A percentile compares a stretch with the other conserved stretches of the same genome.
Evolutionary conservation across 2,113 vertebrate species (phyloP).

Genomic region (Cyprinodon brontotheroides): DNA sequence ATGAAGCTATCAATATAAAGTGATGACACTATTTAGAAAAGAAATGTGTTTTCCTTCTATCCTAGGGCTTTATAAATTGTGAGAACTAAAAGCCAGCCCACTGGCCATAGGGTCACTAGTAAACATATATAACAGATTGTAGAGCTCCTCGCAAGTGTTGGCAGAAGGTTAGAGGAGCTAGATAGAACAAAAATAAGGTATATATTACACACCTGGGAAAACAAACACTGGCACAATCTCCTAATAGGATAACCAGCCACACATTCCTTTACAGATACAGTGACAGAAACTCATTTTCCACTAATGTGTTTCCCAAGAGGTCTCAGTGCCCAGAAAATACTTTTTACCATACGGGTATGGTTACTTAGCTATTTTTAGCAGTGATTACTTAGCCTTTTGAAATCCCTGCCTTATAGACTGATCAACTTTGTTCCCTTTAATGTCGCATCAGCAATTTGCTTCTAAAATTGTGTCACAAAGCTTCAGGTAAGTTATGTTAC

Average conservation of each 20-base stretch:
- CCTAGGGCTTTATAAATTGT: slow-evolving; percentile 70
- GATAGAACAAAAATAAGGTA: slow-evolving; percentile 65
- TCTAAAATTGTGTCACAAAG: slow-evolving; percentile 14
- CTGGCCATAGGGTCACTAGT: slow-evolving; percentile 80
- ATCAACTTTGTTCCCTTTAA: neutral
- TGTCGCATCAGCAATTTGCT: slow-evolving; percentile 1
- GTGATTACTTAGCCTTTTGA: neutral
- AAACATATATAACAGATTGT: slow-evolving; percentile 83
- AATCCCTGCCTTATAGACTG: neutral
- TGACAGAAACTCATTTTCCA: slow-evolving; percentile 67
- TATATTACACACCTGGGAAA: slow-evolving; percentile 58
- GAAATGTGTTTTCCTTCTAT: slow-evolving; percentile 65
- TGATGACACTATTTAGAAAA: slow-evolving; percentile 68
- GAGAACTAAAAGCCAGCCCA: slow-evolving; percentile 72
- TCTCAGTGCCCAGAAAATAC: slow-evolving; percentile 31
- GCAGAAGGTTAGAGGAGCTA: slow-evolving; percentile 73
- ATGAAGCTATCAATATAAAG: slow-evolving; percentile 61
- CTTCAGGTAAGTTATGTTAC: too few relatives aligned
- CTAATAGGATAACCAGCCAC: slow-evolving; percentile 73
- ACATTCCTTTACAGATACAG: slow-evolving; percentile 76
- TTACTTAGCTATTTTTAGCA: slow-evolving; percentile 25
- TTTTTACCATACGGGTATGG: slow-evolving; percentile 24
- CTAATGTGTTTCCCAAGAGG: slow-evolving; percentile 71
- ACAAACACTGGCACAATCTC: slow-evolving; percentile 62
- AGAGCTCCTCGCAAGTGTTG: slow-evolving; percentile 71